Base-by-base conservation (phyloP, 2,113 vertebrate genomes). In the Macquaria australasica region DNA sequence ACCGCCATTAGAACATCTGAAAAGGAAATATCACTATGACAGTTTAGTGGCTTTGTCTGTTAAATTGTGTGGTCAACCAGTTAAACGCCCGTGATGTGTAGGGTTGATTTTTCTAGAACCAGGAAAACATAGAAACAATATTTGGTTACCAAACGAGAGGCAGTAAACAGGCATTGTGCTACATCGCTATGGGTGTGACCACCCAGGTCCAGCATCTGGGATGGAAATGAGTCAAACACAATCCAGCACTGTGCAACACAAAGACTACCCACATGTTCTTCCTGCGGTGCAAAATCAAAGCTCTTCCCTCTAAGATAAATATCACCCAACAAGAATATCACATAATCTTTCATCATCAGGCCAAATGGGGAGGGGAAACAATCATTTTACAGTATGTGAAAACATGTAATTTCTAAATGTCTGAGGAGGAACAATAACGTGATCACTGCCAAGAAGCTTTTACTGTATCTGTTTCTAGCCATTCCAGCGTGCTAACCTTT, bases 141-240 rank as follows among this genome's bases (percentile, higher is more conserved):
- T 67, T 59, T 67, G 67, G 70, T 74, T 63, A 58, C 84, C 51
- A 78, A 67, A 82, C 31, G 31, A 56, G 34, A 68, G 50, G 58
- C 66, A 59, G 77, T 68, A 81, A 88, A 72, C 63, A 64, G 34
- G n/a, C 59, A 8, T 70, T 82, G 60, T 60, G 84, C 70, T 82
- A 67, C 73, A 78, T 43, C 4, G 18, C 31, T 20, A 14, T 74
- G 80, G 76, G n/a, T 82, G 87, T 91, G 88, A 89, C 86, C 87
- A 87, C 90, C 85, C 82, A 83, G 55, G 74, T 63, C 73, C 81
- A 67, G 75, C 86, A 89, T 91, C 88, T 87, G 88, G 83, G 86
- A 76, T 82, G 79, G 64, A 73, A 85, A 69, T 37, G 62, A 89
- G 67, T 87, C 73, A 68, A 87, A 77, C 14, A 41, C 85, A n/a